Conservation (phyloP, 2,888 invertebrate genomes). For the Archips crataeganus region DNA sequence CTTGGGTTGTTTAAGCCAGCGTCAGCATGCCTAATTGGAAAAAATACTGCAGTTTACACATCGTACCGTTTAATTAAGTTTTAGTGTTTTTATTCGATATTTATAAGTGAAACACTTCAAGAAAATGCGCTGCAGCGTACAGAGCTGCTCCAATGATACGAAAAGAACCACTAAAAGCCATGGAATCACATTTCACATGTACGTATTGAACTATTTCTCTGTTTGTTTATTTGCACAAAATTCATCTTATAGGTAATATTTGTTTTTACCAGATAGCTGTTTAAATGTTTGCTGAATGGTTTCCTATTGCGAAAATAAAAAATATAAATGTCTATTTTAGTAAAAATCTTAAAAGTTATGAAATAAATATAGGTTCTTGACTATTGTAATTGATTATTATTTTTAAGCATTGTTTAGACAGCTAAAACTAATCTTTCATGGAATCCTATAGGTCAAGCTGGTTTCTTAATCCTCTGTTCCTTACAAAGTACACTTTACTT, state of each 20-base stretch:
- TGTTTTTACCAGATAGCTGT: background rate
- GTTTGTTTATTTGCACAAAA: slow-evolving; percentile 1
- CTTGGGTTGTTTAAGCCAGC: background rate
- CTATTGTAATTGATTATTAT: too few relatives aligned
- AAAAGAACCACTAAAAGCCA: slow-evolving; percentile 63
- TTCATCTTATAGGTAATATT: background rate
- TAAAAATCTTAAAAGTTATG: background rate
- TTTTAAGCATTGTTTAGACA: too few relatives aligned
- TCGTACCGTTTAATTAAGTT: slow-evolving; percentile 2
- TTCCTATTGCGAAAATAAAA: background rate
- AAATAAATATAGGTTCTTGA: too few relatives aligned
- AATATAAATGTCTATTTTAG: background rate
- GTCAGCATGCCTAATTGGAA: slow-evolving; percentile 19
- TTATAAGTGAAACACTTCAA: slow-evolving; percentile 34
- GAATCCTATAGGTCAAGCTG: too few relatives aligned
- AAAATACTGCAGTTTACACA: slow-evolving; percentile 1
- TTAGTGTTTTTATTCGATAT: slow-evolving; percentile 5
- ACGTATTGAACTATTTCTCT: slow-evolving; percentile 49
- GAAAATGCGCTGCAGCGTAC: slow-evolving; percentile 71
- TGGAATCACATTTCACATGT: slow-evolving; percentile 75
- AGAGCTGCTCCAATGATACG: slow-evolving; percentile 66
- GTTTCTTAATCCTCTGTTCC: too few relatives aligned
- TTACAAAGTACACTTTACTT: too few relatives aligned
- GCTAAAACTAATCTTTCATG: too few relatives aligned
- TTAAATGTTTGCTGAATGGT: background rate